Base-by-base conservation (phyloP, 2,113 vertebrate genomes). In the Cheilinus undulatus region DNA sequence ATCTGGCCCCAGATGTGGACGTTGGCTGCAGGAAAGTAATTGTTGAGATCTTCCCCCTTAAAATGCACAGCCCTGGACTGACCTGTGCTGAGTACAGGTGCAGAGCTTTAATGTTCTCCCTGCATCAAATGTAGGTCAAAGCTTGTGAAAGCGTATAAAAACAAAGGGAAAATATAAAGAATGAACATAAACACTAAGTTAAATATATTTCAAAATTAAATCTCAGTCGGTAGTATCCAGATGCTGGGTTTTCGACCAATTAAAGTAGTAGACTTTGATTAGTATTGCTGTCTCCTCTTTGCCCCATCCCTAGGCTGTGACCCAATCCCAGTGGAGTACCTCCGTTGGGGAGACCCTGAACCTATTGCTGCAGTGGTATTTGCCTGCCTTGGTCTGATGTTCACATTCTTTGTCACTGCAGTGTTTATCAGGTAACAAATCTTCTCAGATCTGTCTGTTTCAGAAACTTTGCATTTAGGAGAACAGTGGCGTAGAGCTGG, bases 321-420 rank as follows among this genome's bases (percentile, higher is more conserved):
- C 72, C 90, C 94, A 34, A 97, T 99, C 59, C 98, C 97, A 13
- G 97, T 99, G 15, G 93, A 98, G 77, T 99, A 95, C 63, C 95
- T 99, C 56, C 93, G 95, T 27, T 99, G 98, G 98, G 96, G 97
- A 0, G 98, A 99, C 69, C 98, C 98, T 0, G 98, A 99, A 67
- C 97, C 97, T 19, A 98, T 99, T 14, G 98, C 97, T 50, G 98
- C 98, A 0, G 95, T 99, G 59, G 97, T 97, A 60, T 99, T 99
- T 69, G 94, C 98, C 83, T 99, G 98, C 76, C 93, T 98, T 0
- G 98, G 98, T 26, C 93, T 98, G 13, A 88, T 99, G 90, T 95
- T 95, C 63, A 99, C 98, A 0, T 93, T 98, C 73, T 99, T 99
- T 66, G 97, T 98, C 59, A 98, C 96, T 3, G 93, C 92, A 1